Percentiles rank a stretch among this genome's conserved stretches.
Evolutionary conservation across 2,113 vertebrate species (phyloP).

Genomic region (Gambusia holbrooki): DNA sequence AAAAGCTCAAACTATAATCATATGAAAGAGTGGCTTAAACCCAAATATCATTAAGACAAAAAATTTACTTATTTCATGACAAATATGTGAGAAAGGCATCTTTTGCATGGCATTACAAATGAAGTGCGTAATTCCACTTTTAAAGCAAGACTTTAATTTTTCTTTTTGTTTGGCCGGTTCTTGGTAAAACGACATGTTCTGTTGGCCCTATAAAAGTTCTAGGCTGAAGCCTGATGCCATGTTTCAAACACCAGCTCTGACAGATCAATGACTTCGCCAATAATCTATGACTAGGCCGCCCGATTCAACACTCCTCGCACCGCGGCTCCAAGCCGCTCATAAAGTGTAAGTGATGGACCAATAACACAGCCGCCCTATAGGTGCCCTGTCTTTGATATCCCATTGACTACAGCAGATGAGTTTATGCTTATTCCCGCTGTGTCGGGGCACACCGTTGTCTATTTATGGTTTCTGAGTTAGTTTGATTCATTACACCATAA

Average conservation of each 20-base stretch:
- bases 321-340: slow-evolving; percentile 56
- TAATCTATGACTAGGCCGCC: slow-evolving; percentile 57
- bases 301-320: slow-evolving; percentile 8
- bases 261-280: slow-evolving; percentile 65
- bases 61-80: no score
- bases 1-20: not conserved
- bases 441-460: slow-evolving; percentile 15
- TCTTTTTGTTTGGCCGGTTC: no score
- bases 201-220: slow-evolving; percentile 11
- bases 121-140: not conserved
- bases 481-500: slow-evolving; percentile 52
- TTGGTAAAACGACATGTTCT: not conserved
- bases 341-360: slow-evolving; percentile 74
- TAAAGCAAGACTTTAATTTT: not conserved
- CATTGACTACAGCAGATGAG: slow-evolving; percentile 48
- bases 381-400: slow-evolving; percentile 22
- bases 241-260: slow-evolving; percentile 8
- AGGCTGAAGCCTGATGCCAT: slow-evolving; percentile 47
- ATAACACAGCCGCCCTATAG: slow-evolving; percentile 44
- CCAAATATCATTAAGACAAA: not conserved
- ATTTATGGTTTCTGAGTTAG: slow-evolving; percentile 32
- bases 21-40: not conserved
- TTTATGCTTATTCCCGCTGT: slow-evolving; percentile 67
- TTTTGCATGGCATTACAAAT: no score
- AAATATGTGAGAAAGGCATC: no score